Evolutionary conservation across 2,113 vertebrate genomes (phyloP).

Genomic region (Xyrauchen texanus): DNA sequence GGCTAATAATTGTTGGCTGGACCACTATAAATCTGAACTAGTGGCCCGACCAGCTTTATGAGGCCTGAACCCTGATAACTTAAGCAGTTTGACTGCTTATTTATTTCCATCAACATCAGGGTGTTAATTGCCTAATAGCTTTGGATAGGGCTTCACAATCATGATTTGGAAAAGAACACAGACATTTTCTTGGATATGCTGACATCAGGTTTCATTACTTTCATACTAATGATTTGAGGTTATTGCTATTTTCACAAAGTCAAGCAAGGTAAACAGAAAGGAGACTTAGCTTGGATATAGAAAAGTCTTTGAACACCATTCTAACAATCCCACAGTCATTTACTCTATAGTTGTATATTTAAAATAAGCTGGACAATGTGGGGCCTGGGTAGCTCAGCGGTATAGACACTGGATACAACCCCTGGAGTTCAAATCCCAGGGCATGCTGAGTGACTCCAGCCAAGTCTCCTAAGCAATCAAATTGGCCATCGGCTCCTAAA

Average conservation of each 20-base stretch:
- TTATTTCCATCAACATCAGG: no score
- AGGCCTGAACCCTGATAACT: no score
- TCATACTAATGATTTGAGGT: background rate
- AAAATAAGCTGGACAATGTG: slow-evolving; percentile 41
- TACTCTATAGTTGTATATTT: slow-evolving; percentile 44
- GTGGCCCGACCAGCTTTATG: no score
- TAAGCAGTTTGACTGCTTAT: no score
- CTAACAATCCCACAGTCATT: no score
- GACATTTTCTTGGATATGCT: background rate
- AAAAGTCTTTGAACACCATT: no score
- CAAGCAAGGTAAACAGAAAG: background rate
- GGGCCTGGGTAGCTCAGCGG: no score
- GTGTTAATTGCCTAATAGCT: background rate
- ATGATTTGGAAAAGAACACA: background rate
- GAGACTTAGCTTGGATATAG: background rate
- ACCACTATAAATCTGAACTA: no score
- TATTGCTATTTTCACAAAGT: slow-evolving; percentile 6
- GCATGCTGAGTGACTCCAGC: no score
- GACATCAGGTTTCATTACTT: background rate
- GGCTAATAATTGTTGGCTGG: no score
- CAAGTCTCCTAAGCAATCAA: no score
- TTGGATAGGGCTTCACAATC: background rate
- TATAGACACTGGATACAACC: slow-evolving; percentile 51
- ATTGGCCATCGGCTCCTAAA: no score
- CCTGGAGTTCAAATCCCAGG: slow-evolving; percentile 39